Evolutionary conservation across 2,797 vertebrate species (phyloP), one percentile per base, ranked within the genome.

Genomic region (Coregonus suidteri): DNA sequence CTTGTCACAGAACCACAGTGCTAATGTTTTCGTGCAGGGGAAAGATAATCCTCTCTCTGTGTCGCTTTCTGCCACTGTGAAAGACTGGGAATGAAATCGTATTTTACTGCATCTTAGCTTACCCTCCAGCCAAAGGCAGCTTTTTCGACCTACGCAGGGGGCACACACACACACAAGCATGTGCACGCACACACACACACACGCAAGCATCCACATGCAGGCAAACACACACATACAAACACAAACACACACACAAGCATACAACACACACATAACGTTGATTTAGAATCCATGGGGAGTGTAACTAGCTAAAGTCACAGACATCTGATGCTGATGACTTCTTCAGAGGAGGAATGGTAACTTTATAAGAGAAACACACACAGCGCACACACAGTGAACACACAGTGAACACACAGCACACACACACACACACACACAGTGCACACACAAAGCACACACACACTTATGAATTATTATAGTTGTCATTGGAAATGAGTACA

Each of bases 41-140:
- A 77, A 81, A 74, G 88, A 89, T 80, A 11, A 11, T 47, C 9
- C 41, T 47, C 41, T 11, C 41, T 47, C 41, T 47, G 82, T 79
- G 88, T 86, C 77, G 85, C 90, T 88, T 77, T 81, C 87, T 83
- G 86, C 86, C 86, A 59, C 84, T 89, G 86, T 81, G 87, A 91
- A 90, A 87, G 89, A 86, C 89, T 82, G 86, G 87, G 88, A 90
- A 83, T 90, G 87, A 91, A 91, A 92, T 91, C 88, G 86, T 91
- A 88, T 93, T 93, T 93, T 92, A 89, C 90, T 89, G 88, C 87
- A 87, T 88, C 88, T 86, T 85, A 81, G 87, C 90, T 91, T 84
- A 89, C 85, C 89, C 91, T 86, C 83, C 82, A 90, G 88, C 91
- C 86, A 90, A 86, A 90, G 80, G 86, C 84, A 82, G 87, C 83